Base-by-base conservation (phyloP, 1,140 invertebrate genomes). In the Melipona quadrifasciata region DNA sequence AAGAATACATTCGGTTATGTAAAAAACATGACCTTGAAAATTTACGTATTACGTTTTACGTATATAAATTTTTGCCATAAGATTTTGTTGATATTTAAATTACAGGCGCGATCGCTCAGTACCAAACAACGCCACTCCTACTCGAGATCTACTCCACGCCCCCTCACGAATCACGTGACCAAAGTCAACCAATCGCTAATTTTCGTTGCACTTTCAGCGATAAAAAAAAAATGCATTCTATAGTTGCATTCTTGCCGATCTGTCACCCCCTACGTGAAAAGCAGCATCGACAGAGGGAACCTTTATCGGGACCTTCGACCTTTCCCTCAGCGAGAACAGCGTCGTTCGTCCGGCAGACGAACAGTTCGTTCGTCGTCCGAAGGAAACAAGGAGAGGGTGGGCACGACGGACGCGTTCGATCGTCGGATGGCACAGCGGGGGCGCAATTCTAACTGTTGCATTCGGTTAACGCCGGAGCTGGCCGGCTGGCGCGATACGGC, bases 391-490 rank as follows among this genome's bases (percentile, higher is more conserved):
- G 8, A 47, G 39, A 81, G 64, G 57, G 39, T 73, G 19, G 34
- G 67, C n/a, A 51, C 10, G 34, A 12, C 21, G 21, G 31, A 83
- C 53, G 58, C 58, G 58, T 39, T 51, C 64, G 74, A 78, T 83
- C n/a, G 14, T 14, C 8, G 39, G 14, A 34, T 8, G 31, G 24
- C 34, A 34, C 64, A 57, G 34, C 12, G 14, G 31, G 39, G 53
- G 61, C 72, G 67, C 58, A 14, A 61, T 58, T 77, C 74, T 24
- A 84, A 78, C 89, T 89, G 88, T 85, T 90, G 87, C 87, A 68
- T 86, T 84, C 71, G 31, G 58, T 65, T 34, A 65, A 57, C 74
- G 21, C 86, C 31, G 84, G 65, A 75, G 71, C 82, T 82, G 39
- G 39, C 24, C 70, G 82, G 57, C n/a, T 55, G 83, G 16, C 53